Conservation (phyloP, 1,140 invertebrate genomes). For the Drosophila ercepeae region DNA sequence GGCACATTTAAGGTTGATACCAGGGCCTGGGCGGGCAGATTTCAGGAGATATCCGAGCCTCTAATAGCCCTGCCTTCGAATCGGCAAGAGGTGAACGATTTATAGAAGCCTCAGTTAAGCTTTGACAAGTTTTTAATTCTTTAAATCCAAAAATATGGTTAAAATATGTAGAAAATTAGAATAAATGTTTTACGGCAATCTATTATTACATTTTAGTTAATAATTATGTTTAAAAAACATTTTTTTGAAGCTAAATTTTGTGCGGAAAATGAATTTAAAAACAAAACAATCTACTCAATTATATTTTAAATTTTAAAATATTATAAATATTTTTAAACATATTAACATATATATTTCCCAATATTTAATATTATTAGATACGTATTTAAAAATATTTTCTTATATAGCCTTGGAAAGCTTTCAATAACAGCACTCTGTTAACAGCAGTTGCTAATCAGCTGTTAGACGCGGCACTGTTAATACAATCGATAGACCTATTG, state of each 20-base stretch:
- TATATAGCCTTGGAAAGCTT: too few species aligned
- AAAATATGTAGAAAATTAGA: neutral
- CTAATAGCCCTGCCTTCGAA: neutral
- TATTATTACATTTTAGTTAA: too few species aligned
- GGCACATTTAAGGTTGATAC: slow-evolving; percentile 8
- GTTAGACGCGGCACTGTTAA: slow-evolving; percentile 1
- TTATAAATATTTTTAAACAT: too few species aligned
- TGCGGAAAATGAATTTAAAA: too few species aligned
- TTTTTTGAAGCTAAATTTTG: too few species aligned
- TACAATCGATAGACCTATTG: slow-evolving; percentile 1
- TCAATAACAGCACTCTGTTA: neutral
- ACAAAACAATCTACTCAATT: too few species aligned
- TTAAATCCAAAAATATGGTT: neutral
- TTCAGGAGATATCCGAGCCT: slow-evolving; percentile 17
- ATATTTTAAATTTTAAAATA: too few species aligned
- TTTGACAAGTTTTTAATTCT: too few species aligned
- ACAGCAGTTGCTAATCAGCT: neutral
- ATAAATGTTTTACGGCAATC: neutral
- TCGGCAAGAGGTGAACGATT: neutral
- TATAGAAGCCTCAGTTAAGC: neutral
- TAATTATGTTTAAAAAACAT: too few species aligned
- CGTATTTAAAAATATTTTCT: too few species aligned
- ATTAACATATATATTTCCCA: too few species aligned
- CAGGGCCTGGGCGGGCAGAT: neutral
- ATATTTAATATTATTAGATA: too few species aligned